A percentile compares a stretch with the other conserved stretches of the same genome.
Evolutionary conservation across 1,140 invertebrate species (phyloP).

Genomic region (Tetramorium simillimum): DNA sequence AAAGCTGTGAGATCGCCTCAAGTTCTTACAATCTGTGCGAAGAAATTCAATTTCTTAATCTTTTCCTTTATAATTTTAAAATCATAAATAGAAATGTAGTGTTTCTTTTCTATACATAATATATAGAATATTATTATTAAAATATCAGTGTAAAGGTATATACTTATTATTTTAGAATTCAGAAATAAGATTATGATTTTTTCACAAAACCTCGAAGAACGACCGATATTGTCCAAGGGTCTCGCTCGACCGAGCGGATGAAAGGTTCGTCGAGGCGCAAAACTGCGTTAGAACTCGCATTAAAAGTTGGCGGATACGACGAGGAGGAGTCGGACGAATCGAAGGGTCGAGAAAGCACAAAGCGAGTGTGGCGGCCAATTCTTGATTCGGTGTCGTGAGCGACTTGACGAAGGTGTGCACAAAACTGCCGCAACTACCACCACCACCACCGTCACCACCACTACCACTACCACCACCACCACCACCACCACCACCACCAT

Average conservation of each 20-base stretch:
- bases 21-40: slow-evolving; percentile 51
- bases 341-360: slow-evolving; percentile 1
- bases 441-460: slow-evolving; percentile 3
- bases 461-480: slow-evolving; percentile 31
- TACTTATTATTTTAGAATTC: neutral
- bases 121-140: neutral
- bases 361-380: slow-evolving; percentile 66
- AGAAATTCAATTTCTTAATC: neutral
- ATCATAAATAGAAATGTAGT: neutral
- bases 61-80: neutral
- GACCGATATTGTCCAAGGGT: slow-evolving; percentile 20
- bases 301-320: slow-evolving; percentile 69
- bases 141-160: neutral
- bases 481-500: slow-evolving; percentile 19
- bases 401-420: slow-evolving; percentile 78
- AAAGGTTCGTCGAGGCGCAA: slow-evolving; percentile 55
- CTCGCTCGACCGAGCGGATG: slow-evolving; percentile 44
- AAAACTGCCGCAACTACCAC: slow-evolving; percentile 58
- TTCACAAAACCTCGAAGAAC: slow-evolving; percentile 10
- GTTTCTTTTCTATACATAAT: neutral
- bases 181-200: slow-evolving; percentile 28
- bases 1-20: slow-evolving; percentile 64
- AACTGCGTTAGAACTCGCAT: slow-evolving; percentile 76
- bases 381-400: slow-evolving; percentile 73
- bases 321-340: slow-evolving; percentile 16